phyloP scores from a whole-genome alignment of 2,888 invertebrate genomes.

The Mamestra brassicae region DNA sequence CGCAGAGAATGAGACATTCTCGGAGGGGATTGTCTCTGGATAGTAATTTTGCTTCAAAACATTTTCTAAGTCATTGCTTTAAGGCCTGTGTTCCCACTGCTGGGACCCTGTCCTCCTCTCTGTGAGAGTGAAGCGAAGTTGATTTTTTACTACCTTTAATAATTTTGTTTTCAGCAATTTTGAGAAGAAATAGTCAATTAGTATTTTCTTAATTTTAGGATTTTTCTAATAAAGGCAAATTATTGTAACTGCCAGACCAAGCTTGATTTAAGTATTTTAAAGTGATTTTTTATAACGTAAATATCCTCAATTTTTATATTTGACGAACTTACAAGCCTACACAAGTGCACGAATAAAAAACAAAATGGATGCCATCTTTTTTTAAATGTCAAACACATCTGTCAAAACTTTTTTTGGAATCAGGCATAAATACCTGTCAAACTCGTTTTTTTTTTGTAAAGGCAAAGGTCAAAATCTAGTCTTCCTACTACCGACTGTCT shows the following conservation, averaged over 20 bases:
- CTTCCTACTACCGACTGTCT: conserved; percentile 29
- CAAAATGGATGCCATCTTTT: conserved; percentile 5
- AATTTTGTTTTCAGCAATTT: conserved; percentile 19
- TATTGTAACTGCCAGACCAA: conserved; percentile 48
- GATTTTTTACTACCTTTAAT: neutral
- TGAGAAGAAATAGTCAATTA: neutral
- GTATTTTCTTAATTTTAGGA: neutral
- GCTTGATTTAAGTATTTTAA: conserved; percentile 3
- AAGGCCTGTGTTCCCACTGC: neutral
- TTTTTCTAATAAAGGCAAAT: conserved; percentile 23
- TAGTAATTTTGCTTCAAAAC: neutral
- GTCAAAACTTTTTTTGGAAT: neutral
- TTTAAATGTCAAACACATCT: neutral
- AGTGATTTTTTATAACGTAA: neutral
- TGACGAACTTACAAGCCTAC: neutral
- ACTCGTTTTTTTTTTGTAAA: neutral
- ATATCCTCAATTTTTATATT: conserved; percentile 38
- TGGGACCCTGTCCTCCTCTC: neutral
- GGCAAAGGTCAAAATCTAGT: conserved; percentile 12
- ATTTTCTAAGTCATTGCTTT: neutral
- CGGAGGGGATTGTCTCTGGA: conserved; percentile 62
- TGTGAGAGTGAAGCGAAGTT: neutral
- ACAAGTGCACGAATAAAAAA: conserved; percentile 3
- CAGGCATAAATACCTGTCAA: neutral
- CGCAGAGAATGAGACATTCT: conserved; percentile 65